Base-by-base conservation (phyloP, 2,113 vertebrate species). In the Sebastes schlegelii region DNA sequence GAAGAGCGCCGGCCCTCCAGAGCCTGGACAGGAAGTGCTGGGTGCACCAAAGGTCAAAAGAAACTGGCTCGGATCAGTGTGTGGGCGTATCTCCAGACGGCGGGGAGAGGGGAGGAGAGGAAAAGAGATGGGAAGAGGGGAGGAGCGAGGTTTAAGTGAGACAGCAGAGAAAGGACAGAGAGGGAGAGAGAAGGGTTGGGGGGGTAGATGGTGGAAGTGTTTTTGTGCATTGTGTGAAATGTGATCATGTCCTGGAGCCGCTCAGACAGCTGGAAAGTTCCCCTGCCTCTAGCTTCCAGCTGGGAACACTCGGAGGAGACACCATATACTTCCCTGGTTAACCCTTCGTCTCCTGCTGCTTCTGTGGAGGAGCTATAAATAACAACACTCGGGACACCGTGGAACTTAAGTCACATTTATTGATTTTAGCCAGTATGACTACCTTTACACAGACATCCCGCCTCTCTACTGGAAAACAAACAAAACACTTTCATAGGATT, bases 401-500 rank as follows among this genome's bases (percentile, higher is more conserved):
- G 75, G 57, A 89, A 88, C 79, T 96, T 95, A 92, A 87, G 88
- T 96, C 94, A 94, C 90, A 90, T 98, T 99, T 97, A 98, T 96
- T 98, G 95, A 95, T 95, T 95, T 96, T 96, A 95, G 90, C 95
- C 97, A 96, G 95, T 76, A 94, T 94, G 96, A 97, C 95, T 96
- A 96, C 96, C 96, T 96, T 97, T 97, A 98, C 89, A 95, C 96
- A 98, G 96, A 94, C 89, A 92, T 82, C 85, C 89, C 85, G 61
- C 88, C 91, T 95, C 95, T 95, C 94, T 90, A 92, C 78, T 91
- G 60, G 88, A 92, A 95, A 95, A 95, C 91, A 95, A 94, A 93
- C 89, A 89, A 79, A 88, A 94, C 91, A 93, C 87, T 94, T 90
- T 92, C 77, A 89, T 85, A 84, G 92, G 14, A 91, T 95, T 94